A percentile compares a stretch with the other conserved stretches of the same genome.
Evolutionary conservation across 2,888 invertebrate species (phyloP).

Genomic region (Amiota minor): DNA sequence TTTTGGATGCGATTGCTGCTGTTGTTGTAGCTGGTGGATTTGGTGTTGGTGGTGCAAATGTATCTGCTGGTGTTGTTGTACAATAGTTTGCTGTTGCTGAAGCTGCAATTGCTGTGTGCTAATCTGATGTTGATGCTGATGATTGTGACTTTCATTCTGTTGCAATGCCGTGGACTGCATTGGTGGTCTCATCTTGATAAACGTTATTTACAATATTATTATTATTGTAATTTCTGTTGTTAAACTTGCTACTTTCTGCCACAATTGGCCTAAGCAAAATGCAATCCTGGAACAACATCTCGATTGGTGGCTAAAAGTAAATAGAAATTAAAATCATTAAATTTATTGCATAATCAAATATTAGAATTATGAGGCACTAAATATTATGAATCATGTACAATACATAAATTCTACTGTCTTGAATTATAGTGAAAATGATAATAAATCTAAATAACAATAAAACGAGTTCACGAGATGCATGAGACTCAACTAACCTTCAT

Average conservation of each 20-base stretch:
- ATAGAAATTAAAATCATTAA: no score
- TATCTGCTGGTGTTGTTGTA: slow-evolving; percentile 35
- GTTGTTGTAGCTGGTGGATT: slow-evolving; percentile 39
- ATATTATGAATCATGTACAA: no score
- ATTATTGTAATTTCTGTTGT: slow-evolving; percentile 32
- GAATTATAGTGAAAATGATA: no score
- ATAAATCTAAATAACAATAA: no score
- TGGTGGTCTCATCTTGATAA: slow-evolving; percentile 65
- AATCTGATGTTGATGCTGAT: slow-evolving; percentile 18
- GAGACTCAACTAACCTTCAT: no score
- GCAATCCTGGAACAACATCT: slow-evolving; percentile 52
- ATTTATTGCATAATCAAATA: no score
- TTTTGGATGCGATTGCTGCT: slow-evolving; percentile 30
- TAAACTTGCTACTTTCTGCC: slow-evolving; percentile 29
- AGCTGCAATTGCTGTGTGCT: slow-evolving; percentile 45
- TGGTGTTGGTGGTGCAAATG: slow-evolving; percentile 20
- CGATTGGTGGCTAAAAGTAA: slow-evolving; percentile 46
- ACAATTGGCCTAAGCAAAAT: slow-evolving; percentile 53
- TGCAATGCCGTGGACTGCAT: slow-evolving; percentile 66
- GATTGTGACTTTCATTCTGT: slow-evolving; percentile 59
- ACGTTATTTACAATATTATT: slow-evolving; percentile 24
- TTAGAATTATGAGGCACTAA: no score
- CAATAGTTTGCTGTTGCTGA: slow-evolving; percentile 40
- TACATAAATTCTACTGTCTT: no score
- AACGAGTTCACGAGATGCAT: no score